Base-by-base conservation (phyloP, 1,140 invertebrate species). In the Papilio polyxenes region DNA sequence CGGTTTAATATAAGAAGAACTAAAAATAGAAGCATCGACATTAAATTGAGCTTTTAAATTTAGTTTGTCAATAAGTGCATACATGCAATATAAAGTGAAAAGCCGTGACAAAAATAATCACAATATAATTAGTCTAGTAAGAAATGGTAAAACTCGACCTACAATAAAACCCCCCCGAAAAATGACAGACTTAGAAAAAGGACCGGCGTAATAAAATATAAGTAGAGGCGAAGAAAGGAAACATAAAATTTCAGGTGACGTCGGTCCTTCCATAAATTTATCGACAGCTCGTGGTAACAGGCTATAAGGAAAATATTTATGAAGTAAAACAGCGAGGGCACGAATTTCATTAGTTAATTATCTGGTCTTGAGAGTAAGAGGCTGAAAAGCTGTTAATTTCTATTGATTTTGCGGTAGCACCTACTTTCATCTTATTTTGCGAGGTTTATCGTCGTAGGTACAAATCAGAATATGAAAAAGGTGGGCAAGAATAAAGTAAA, bases 241-340 rank as follows among this genome's bases (percentile, higher is more conserved):
- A 89, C 89, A 91, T 92, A 92, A 93, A 93, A 92, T 92, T 92
- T 92, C 89, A 93, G 90, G 90, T 92, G 91, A 93, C 90, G 89
- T 89, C 87, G 89, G 88, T 86, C 90, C 89, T 92, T 92, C 89
- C 91, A 93, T 92, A 92, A 92, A 93, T 92, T 92, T 92, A 93
- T 92, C 91, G 91, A 91, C 89, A 92, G 91, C 87, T 92, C 91
- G 91, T 92, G 91, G 91, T 91, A 92, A 91, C 88, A 89, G 91
- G 89, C 91, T 88, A 92, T 93, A 92, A 92, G 89, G 88, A 89
- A 90, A 92, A 92, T 93, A 93, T 93, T 93, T 93, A 92, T 92
- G 89, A 92, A 91, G 89, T 87, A 89, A 87, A 92, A 89, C 87
- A 82, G 85, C 82, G 85, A 74, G 83, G 80, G 86, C 85, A 86